Evolutionary conservation across 2,888 invertebrate species (phyloP), one percentile per base, ranked within the genome.

Genomic region (Stramonita haemastoma): DNA sequence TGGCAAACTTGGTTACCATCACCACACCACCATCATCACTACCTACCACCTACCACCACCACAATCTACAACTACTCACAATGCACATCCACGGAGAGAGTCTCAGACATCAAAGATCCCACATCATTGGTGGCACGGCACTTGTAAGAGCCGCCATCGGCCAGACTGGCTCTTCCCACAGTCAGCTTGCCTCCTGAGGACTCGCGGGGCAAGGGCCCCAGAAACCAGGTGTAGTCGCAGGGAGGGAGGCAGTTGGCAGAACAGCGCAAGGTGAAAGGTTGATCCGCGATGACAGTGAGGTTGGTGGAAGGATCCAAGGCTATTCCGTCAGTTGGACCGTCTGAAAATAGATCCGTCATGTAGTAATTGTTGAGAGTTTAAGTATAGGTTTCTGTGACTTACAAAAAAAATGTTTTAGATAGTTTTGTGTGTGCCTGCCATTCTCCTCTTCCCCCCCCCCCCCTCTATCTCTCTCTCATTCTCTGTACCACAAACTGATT

Each of bases 171-270:
- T 89, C 56, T 89, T 85, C 60, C 6, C 19, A 89, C 56, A 26
- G n/a, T n/a, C 32, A 89, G 85, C 85, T 77, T 89, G 19, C 89
- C 89, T 79, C 86, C 86, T 86, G 36, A 79, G 32, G 86, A 81
- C 8, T 29, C 26, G n/a, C 36, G 32, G 46, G 73, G 56, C 57
- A 60, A 32, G 5, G 73, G 83, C 13, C 89, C 90, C 17, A 36
- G 87, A 70, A 73, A 86, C 90, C 90, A 90, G 17, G 32, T 57
- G 81, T 89, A 89, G 60, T 32, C n/a, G 34, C 89, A 89, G 34
- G 77, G 84, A 87, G 90, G 90, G 79, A 77, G 56, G 32, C 90
- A 90, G 79, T 77, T 60, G 85, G 90, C 89, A 32, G 90, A 90
- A 87, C 90, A 90, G 87, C 90, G 89, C 32, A 89, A 46, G 15